Evolutionary conservation across 2,797 vertebrate genomes (phyloP), one percentile per base, ranked within the genome.

Genomic region (Hydrocynus forskahlii): DNA sequence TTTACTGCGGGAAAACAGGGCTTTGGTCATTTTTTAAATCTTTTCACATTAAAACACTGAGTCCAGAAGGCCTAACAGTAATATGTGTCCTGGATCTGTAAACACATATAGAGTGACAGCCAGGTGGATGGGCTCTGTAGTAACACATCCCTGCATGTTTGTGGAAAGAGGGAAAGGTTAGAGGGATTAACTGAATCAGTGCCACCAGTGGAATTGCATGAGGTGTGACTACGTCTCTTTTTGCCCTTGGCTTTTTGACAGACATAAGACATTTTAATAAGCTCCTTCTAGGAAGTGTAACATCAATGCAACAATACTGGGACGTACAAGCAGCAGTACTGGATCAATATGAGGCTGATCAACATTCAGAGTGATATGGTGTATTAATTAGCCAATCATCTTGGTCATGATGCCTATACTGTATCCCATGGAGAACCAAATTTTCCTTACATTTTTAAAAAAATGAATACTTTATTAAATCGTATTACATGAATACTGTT

Each of bases 161-260:
- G 72, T 54, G 62, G 13, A 78, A 16, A 64, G 57, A 70, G 67
- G 50, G 54, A 75, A 76, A 79, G 77, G 69, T 75, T 73, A 55
- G 54, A 14, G 6, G 40, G 72, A 76, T 82, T 81, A 82, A 81
- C 45, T 73, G 76, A 60, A 82, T 82, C 75, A 86, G 17, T 59
- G 63, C 59, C 19, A 25, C 17, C 50, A 48, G 62, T 79, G 76
- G 78, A 78, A 82, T 71, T 78, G 79, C 75, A 57, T 50, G 63
- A 82, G 80, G 77, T 80, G 80, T 55, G 52, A 25, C 62, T 43
- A 59, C 73, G 10, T 67, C 57, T 72, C 52, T 40, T 40, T 59
- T 57, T 57, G 38, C n/a, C 69, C 62, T 76, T 73, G 80, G 48
- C 60, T 63, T 52, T 71, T 52, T 73, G 29, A 57, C 71, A 43